Evolutionary conservation across 2,113 vertebrate genomes (phyloP).

Genomic region (Oreotrochilus melanogaster): DNA sequence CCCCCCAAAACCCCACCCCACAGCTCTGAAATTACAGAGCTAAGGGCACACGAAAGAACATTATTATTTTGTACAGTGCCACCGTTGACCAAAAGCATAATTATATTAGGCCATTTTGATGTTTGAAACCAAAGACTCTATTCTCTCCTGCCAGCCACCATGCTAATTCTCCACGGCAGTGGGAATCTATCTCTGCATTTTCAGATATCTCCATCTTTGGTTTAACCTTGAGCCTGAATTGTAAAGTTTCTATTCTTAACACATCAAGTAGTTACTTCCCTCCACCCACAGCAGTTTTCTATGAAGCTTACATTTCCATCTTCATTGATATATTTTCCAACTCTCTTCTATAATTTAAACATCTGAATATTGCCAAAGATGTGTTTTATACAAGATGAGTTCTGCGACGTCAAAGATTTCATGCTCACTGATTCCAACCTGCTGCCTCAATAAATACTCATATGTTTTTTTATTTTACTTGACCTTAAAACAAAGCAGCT

Average conservation of each 20-base stretch:
- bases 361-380: not conserved
- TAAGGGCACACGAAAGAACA: not conserved
- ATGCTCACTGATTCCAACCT: not conserved
- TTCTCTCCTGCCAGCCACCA: not conserved
- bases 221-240: conserved; percentile 24
- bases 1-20: no score
- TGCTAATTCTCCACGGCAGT: not conserved
- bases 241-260: not conserved
- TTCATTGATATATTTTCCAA: conserved; percentile 1
- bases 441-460: not conserved
- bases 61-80: not conserved
- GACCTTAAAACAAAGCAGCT: conserved; percentile 56
- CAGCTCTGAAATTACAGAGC: not conserved
- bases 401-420: conserved; percentile 7
- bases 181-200: not conserved
- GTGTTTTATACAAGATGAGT: not conserved
- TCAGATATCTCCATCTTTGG: not conserved
- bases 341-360: not conserved
- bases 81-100: not conserved
- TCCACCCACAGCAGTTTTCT: not conserved
- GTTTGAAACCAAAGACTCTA: not conserved
- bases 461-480: conserved; percentile 44
- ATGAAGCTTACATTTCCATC: conserved; percentile 11
- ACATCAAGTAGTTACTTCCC: not conserved
- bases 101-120: not conserved